These are phyloP conservation scores for Rotaria socialis DNA, from an alignment of 2,888 invertebrate species.

Conservation along the genomic window DNA sequence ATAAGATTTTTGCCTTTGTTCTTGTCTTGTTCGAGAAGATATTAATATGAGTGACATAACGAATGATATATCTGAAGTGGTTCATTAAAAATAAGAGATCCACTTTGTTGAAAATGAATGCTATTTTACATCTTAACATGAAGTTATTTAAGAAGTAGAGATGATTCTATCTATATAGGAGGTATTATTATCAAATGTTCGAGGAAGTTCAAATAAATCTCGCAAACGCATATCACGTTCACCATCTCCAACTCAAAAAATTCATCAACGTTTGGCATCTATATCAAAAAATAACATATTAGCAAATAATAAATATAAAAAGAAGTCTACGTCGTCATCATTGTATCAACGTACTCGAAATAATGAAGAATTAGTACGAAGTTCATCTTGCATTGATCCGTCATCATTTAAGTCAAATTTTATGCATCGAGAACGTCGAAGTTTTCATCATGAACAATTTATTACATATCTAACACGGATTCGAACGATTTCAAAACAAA, in stretches of 20 bases:
- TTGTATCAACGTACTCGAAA: not conserved
- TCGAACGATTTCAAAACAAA: not conserved
- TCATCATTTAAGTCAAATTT: not conserved
- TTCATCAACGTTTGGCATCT: not conserved
- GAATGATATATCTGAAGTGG: not conserved
- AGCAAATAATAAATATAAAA: not conserved
- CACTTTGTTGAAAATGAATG: not conserved
- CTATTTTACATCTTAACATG: not conserved
- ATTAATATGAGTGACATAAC: not conserved
- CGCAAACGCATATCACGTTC: not conserved
- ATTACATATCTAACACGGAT: not conserved
- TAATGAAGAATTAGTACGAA: not conserved
- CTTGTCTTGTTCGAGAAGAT: not conserved
- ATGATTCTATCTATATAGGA: not conserved
- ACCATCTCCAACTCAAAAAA: not conserved
- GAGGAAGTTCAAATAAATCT: not conserved
- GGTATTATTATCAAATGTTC: not conserved
- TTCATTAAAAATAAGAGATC: not conserved
- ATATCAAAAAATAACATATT: not conserved
- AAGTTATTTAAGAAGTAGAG: too few relatives aligned
- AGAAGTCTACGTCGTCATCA: not conserved
- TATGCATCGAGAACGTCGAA: not conserved
- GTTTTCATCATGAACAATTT: not conserved
- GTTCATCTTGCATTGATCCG: constrained; percentile 9
- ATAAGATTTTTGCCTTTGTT: not conserved